phyloP scores from a whole-genome alignment of 2,888 invertebrate species.

The Nomada lathburiana region DNA sequence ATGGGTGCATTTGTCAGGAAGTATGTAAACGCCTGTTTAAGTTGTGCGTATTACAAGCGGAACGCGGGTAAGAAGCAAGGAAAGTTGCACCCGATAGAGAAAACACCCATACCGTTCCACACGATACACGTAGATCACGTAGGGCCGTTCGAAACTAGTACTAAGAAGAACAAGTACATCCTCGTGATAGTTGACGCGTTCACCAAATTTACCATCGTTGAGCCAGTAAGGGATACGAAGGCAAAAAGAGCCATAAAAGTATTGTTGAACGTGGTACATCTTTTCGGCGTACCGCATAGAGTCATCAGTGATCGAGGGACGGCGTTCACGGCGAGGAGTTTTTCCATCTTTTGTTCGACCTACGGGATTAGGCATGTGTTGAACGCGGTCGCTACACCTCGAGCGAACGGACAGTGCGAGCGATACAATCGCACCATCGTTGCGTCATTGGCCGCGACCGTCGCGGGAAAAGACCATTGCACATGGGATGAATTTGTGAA shows the following conservation, averaged over 20 bases:
- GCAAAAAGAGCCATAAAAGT: too few relatives aligned
- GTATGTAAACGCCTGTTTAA: not conserved
- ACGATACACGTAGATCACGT: constrained; percentile 24
- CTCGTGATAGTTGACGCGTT: too few relatives aligned
- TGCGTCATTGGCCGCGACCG: not conserved
- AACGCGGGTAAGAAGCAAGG: not conserved
- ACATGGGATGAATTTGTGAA: constrained; percentile 4
- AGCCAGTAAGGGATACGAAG: too few relatives aligned
- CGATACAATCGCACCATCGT: not conserved
- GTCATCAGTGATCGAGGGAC: constrained; percentile 3
- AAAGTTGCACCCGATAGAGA: constrained; percentile 11
- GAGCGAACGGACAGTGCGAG: not conserved
- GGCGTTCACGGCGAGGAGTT: not conserved
- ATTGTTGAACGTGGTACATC: too few relatives aligned
- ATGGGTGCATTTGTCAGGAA: not conserved
- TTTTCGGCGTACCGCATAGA: not conserved
- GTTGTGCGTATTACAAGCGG: constrained; percentile 5
- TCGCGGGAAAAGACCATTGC: not conserved
- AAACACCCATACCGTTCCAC: constrained; percentile 11
- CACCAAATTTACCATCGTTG: too few relatives aligned
- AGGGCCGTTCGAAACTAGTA: constrained; percentile 7
- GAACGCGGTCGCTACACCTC: not conserved
- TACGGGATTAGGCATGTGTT: not conserved
- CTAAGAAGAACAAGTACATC: too few relatives aligned
- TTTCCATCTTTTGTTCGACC: not conserved